A percentile compares a stretch with the other conserved stretches of the same genome.
Evolutionary conservation across 2,888 invertebrate genomes (phyloP).

Genomic region (Epinotia ramella): DNA sequence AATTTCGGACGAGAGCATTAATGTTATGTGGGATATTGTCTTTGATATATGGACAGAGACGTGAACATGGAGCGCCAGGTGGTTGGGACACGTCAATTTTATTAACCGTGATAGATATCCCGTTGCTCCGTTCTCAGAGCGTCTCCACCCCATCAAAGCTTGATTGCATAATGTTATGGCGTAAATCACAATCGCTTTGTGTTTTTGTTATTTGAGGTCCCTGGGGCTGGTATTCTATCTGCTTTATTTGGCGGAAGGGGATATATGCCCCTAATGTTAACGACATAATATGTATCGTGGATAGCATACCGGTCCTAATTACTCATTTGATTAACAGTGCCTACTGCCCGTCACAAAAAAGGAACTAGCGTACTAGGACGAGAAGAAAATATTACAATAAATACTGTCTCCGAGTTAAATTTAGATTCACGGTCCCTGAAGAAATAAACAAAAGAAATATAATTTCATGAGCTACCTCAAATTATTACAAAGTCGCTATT

Average conservation of each 20-base stretch:
- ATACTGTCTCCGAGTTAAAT: neutral
- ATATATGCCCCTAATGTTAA: neutral
- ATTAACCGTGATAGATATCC: slow-evolving; percentile 37
- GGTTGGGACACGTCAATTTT: slow-evolving; percentile 33
- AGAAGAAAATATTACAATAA: neutral
- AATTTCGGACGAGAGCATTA: slow-evolving; percentile 17
- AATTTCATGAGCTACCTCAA: slow-evolving; percentile 29
- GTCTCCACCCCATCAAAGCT: slow-evolving; percentile 21
- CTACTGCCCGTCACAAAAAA: neutral
- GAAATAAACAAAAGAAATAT: slow-evolving; percentile 13
- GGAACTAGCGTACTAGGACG: neutral
- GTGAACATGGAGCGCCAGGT: slow-evolving; percentile 33
- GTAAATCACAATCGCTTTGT: neutral
- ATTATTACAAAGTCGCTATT: slow-evolving; percentile 31
- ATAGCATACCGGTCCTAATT: too few species aligned
- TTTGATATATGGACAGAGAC: slow-evolving; percentile 29
- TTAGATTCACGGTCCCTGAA: neutral
- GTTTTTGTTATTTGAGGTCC: neutral
- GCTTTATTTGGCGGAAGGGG: too few species aligned
- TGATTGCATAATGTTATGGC: slow-evolving; percentile 10
- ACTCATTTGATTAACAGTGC: neutral
- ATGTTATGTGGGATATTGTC: slow-evolving; percentile 23
- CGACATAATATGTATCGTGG: too few species aligned
- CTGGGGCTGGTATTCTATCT: too few species aligned
- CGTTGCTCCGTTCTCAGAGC: slow-evolving; percentile 11